phyloP scores from a whole-genome alignment of 2,797 vertebrate genomes.

The Oceanodroma leucorhoa region DNA sequence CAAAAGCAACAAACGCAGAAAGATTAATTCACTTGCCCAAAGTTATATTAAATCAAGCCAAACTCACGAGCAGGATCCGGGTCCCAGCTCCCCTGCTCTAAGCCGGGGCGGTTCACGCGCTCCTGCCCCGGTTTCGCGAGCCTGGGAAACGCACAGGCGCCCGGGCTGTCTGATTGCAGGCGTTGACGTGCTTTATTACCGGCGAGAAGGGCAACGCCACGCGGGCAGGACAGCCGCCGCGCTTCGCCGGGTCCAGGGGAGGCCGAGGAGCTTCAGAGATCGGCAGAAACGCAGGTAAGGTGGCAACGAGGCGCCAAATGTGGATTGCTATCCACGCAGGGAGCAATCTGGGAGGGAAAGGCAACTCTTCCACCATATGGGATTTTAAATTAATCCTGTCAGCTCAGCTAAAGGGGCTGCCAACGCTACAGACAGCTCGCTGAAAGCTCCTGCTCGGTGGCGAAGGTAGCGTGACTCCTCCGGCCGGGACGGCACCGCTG shows the following conservation, averaged over 20 bases:
- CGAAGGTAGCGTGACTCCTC: not conserved
- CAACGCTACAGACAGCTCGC: not conserved
- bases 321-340: rapidly evolving
- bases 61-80: rapidly evolving
- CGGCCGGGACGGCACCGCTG: not conserved
- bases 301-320: rapidly evolving
- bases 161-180: not conserved
- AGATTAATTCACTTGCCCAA: not conserved
- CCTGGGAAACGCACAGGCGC: not conserved
- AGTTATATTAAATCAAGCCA: not conserved
- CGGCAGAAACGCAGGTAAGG: not conserved
- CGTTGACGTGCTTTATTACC: not conserved
- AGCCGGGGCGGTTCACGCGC: rapidly evolving
- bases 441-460: not conserved
- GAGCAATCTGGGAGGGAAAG: constrained; percentile 7
- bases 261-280: rapidly evolving
- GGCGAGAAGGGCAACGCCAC: not conserved
- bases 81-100: not conserved
- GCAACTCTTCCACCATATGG: not conserved
- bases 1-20: not conserved
- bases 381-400: constrained; percentile 43
- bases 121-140: not conserved
- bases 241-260: rapidly evolving
- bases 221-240: not conserved
- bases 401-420: constrained; percentile 15